These are phyloP conservation scores for Cephus runcator DNA, from an alignment of 2,888 invertebrate genomes.

Conservation along the genomic window DNA sequence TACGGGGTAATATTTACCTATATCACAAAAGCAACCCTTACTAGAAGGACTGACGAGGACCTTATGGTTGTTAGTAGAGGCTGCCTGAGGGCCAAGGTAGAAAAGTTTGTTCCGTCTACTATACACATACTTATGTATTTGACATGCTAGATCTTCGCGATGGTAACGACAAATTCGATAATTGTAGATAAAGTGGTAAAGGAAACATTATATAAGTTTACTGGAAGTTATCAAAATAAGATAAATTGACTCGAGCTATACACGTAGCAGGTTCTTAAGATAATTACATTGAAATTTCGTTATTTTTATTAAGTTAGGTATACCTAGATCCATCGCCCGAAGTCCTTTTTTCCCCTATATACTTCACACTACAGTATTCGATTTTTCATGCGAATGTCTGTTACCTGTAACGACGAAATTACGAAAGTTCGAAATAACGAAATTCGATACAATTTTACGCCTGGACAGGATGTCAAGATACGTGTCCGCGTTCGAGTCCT, in stretches of 20 bases:
- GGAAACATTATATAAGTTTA: too few relatives aligned
- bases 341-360: neutral
- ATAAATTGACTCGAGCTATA: neutral
- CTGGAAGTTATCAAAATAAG: neutral
- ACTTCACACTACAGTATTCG: neutral
- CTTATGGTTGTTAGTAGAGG: neutral
- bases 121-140: neutral
- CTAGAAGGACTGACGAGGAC: neutral
- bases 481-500: neutral
- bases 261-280: neutral
- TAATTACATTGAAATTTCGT: too few relatives aligned
- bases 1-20: neutral
- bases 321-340: neutral
- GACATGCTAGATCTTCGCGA: neutral
- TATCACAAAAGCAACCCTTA: neutral
- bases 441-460: slow-evolving; percentile 25
- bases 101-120: neutral
- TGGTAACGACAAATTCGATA: neutral
- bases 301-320: too few relatives aligned
- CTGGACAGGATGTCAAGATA: neutral
- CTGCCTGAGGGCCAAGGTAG: neutral
- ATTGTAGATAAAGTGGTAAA: neutral
- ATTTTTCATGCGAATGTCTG: neutral
- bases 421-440: slow-evolving; percentile 28
- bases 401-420: neutral